Evolutionary conservation across 2,888 invertebrate species (phyloP), one percentile per base, ranked within the genome.

Genomic region (Drosophila longiperda): DNA sequence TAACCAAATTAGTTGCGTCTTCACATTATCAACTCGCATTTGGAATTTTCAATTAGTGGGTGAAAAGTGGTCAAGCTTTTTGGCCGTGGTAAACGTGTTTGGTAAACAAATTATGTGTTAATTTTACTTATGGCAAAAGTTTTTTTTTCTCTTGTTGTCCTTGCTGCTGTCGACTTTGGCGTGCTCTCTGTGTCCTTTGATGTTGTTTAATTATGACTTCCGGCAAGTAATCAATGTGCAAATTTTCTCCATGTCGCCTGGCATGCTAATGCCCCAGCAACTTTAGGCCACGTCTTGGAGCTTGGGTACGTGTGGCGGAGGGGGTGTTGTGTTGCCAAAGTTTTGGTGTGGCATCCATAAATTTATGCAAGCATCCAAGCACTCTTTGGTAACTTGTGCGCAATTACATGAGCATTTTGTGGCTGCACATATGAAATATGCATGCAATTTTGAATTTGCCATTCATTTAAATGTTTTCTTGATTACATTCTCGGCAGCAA

Each of bases 41-140:
- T 72, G 86, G 87, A 87, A 90, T 87, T 87, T 87, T 90, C 90
- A 87, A 87, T 89, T 89, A 87, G 89, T 74, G 74, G 77, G 78
- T 81, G 77, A 70, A 81, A 86, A 90, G 73, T 80, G 82, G 83
- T 82, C 87, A 87, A 86, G 82, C 66, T 79, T 80, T 78, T 72
- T 54, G 79, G 77, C 70, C 59, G 63, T 64, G 74, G 63, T 67
- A 68, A 78, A 85, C 85, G 87, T 86, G 87, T 86, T 86, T 83
- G 82, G 83, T 86, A 87, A 86, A 87, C 85, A 86, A 86, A 86
- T 86, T 80, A 87, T 82, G 85, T 86, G 85, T 75, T 86, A 82
- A 85, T 87, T 87, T 82, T 73, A 73, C 80, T 74, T 75, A 64
- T 75, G 79, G 53, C 71, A 73, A 83, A 71, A 70, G 68, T 83